phyloP scores from a whole-genome alignment of 2,888 invertebrate species.

The Dynastes grantii region DNA sequence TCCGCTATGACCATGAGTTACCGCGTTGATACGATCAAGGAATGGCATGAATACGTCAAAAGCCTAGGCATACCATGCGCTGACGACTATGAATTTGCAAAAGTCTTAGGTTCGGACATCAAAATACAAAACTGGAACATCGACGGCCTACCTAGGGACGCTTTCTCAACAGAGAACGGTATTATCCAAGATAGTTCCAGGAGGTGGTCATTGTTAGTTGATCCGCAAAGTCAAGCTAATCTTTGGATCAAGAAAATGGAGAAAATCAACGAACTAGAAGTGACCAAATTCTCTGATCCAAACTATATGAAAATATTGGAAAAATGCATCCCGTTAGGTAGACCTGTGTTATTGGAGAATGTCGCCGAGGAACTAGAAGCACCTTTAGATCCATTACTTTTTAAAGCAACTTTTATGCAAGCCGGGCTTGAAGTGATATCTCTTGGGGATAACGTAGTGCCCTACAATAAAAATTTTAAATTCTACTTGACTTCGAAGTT shows the following conservation, averaged over 20 bases:
- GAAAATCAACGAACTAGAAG: conserved; percentile 79
- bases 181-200: conserved; percentile 87
- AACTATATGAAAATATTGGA: conserved; percentile 85
- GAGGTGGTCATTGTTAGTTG: conserved; percentile 86
- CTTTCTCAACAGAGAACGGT: conserved; percentile 88
- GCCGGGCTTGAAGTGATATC: conserved; percentile 83
- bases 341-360: conserved; percentile 85
- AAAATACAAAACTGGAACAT: conserved; percentile 91
- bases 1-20: conserved; percentile 86
- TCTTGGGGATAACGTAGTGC: conserved; percentile 84
- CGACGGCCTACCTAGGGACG: conserved; percentile 84
- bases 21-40: conserved; percentile 74
- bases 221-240: conserved; percentile 90
- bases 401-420: conserved; percentile 83
- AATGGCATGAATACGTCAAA: conserved; percentile 81
- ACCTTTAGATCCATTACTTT: conserved; percentile 83
- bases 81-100: conserved; percentile 80
- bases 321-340: conserved; percentile 83
- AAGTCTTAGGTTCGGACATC: conserved; percentile 87
- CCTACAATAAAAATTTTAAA: conserved; percentile 83
- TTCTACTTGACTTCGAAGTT: conserved; percentile 88
- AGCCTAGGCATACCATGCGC: conserved; percentile 85
- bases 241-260: conserved; percentile 91
- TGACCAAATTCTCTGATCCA: conserved; percentile 82
- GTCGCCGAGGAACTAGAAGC: conserved; percentile 85